These are phyloP conservation scores for Calcarius lapponicus DNA, from an alignment of 2,797 vertebrate genomes.

Conservation along the genomic window DNA sequence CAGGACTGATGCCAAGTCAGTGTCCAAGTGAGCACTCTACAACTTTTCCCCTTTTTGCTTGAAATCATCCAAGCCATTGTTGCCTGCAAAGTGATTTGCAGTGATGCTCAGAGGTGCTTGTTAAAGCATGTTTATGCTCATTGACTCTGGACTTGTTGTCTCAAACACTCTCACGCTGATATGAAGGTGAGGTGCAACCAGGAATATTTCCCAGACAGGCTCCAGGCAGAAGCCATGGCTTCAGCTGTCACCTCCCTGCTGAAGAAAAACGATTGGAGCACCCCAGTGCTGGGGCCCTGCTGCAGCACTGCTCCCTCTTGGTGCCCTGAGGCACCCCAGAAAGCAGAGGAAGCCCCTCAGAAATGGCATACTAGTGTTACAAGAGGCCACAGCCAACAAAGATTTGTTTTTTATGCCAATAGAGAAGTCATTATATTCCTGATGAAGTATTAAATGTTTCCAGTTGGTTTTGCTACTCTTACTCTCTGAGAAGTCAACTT, in stretches of 20 bases:
- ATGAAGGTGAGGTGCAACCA: background rate
- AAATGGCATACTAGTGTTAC: background rate
- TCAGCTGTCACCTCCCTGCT: background rate
- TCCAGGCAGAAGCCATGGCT: background rate
- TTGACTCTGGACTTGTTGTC: background rate
- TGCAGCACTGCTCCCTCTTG: background rate
- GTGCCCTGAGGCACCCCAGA: background rate
- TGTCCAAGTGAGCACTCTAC: background rate
- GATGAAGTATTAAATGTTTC: background rate
- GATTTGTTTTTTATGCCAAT: background rate
- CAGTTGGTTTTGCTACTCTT: background rate
- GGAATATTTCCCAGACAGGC: background rate
- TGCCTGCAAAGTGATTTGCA: background rate
- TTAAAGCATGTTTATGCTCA: background rate
- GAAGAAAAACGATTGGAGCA: background rate
- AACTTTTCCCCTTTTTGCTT: background rate
- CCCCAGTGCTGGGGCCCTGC: background rate
- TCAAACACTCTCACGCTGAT: background rate
- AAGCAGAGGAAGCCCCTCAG: background rate
- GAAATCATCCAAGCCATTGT: background rate
- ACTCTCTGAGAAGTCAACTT: background rate
- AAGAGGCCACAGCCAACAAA: background rate
- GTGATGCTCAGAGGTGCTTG: background rate
- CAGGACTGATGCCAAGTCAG: fast-evolving
- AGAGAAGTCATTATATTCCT: background rate